Evolutionary conservation across 2,888 invertebrate species (phyloP), one percentile per base, ranked within the genome.

Genomic region (Mactromeris polynyma): DNA sequence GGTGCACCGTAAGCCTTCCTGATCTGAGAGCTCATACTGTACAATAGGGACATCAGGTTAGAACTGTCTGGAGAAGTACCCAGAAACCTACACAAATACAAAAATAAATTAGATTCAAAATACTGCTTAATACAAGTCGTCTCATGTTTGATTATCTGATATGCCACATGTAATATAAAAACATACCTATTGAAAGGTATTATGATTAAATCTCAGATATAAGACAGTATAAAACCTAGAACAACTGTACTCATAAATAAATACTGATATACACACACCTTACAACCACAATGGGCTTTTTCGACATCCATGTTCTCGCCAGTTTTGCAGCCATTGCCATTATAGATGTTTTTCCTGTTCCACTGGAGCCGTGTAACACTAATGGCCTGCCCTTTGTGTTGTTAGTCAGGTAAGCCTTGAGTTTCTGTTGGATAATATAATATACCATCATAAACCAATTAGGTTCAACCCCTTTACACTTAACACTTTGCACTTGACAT

Each of bases 301-400:
- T 87, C n/a, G 87, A 64, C 21, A 88, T 69, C 94, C 94, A 94
- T 2, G 87, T 46, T 54, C 85, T 91, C 0, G 89, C 78, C 26
- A 89, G 69, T 54, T 91, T 93, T 0, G 98, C 98, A 21, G 98
- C 97, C 91, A 98, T 97, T 1, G 98, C 98, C 58, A 98, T 97
- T 6, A 98, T 97, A 0, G 98, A 98, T 19, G 98, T 98, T 97
- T 98, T 98, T 0, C 98, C 98, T 96, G 98, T 98, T 26, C 98
- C 98, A 46, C 98, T 97, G 42, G 98, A 97, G 0, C 98, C 98
- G 90, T 98, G 98, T 88, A 98, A 97, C 17, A 98, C 97, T 85
- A 98, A 96, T 0, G 98, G 98, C 96, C 40, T 97, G 96, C 93
- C 97, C 96, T 92, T 97, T 14, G 81, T 83, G 3, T 9, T 51